These are phyloP conservation scores for Arion vulgaris DNA, from an alignment of 1,140 invertebrate genomes.

Conservation along the genomic window DNA sequence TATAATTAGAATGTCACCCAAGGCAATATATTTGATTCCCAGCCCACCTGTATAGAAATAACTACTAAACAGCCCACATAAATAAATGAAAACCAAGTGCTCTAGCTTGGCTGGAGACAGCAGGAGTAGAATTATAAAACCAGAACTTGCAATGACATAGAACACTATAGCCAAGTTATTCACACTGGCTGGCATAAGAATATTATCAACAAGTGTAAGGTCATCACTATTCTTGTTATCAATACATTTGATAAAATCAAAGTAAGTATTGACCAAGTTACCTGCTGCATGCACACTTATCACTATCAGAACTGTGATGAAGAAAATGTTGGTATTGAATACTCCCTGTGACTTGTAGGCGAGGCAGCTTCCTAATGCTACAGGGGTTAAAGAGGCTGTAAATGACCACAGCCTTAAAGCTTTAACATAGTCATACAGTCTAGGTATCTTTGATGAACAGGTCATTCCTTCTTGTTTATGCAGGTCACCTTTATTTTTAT, in stretches of 20 bases:
- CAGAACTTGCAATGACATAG: constrained; percentile 89
- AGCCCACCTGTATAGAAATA: constrained; percentile 85
- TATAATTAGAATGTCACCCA: constrained; percentile 91
- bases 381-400: constrained; percentile 91
- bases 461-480: no score
- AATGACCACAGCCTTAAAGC: constrained; percentile 93
- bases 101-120: constrained; percentile 93
- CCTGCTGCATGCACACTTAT: constrained; percentile 94
- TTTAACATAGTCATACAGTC: constrained; percentile 47
- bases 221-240: constrained; percentile 89
- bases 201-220: constrained; percentile 91
- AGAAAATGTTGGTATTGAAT: constrained; percentile 83
- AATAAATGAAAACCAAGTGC: constrained; percentile 92
- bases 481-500: no score
- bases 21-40: constrained; percentile 92
- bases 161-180: constrained; percentile 88
- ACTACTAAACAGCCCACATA: constrained; percentile 92
- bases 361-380: constrained; percentile 86
- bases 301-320: constrained; percentile 87
- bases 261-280: constrained; percentile 96
- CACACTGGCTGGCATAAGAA: constrained; percentile 88
- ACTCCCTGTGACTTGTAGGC: constrained; percentile 84
- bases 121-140: constrained; percentile 85
- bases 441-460: background rate
- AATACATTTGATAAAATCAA: constrained; percentile 93